A percentile compares a stretch with the other conserved stretches of the same genome.
Conservation (phyloP, 1,140 invertebrate species). For the Drosophila bifasciata region DNA sequence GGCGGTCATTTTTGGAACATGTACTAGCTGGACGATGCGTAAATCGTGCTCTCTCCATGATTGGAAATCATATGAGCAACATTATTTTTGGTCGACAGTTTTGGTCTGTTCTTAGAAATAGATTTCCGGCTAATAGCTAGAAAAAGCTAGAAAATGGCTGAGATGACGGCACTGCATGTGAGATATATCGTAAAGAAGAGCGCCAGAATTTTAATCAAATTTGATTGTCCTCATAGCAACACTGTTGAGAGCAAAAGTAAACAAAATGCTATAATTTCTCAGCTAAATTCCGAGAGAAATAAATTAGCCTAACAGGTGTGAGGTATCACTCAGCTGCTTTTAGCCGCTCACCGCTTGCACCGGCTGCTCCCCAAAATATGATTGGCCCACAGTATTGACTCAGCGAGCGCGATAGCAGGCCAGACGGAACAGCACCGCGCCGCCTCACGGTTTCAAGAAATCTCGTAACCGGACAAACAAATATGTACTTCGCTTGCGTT, state of each 20-base stretch:
- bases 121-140: no score
- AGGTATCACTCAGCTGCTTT: slow-evolving; percentile 20
- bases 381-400: slow-evolving; percentile 39
- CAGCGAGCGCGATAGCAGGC: slow-evolving; percentile 15
- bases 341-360: slow-evolving; percentile 8
- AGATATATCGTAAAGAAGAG: no score
- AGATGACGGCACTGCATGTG: no score
- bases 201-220: no score
- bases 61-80: no score
- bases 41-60: no score
- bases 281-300: not conserved
- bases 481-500: slow-evolving; percentile 38
- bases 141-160: no score
- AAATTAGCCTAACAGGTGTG: slow-evolving; percentile 30
- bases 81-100: no score
- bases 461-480: slow-evolving; percentile 17
- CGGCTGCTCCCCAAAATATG: slow-evolving; percentile 10
- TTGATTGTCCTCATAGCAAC: not conserved
- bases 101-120: no score
- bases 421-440: slow-evolving; percentile 2
- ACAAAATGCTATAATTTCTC: slow-evolving; percentile 1
- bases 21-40: no score
- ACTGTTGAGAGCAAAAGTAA: slow-evolving; percentile 8
- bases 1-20: no score
- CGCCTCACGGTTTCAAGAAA: slow-evolving; percentile 6